Evolutionary conservation across 2,113 vertebrate species (phyloP), one percentile per base, ranked within the genome.

Genomic region (Falcunculus frontatus): DNA sequence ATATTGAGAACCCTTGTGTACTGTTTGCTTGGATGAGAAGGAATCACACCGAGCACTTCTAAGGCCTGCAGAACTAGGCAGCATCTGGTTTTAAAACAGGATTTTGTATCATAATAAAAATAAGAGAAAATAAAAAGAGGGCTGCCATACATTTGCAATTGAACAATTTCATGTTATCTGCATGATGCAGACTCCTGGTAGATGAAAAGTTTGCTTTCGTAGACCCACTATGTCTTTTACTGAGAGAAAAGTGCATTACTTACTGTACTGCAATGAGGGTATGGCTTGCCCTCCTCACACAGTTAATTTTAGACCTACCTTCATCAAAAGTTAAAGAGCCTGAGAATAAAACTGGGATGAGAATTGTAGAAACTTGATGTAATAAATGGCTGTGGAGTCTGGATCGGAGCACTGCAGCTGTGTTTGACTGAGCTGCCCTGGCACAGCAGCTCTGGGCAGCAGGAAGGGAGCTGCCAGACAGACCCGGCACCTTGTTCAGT

Each of bases 401-500:
- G 41, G 20, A n/a, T 9, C 1, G 0, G 19, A 46, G 26, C 2
- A 1, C 19, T 3, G 4, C 56, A 42, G 53, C 32, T 2, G 1
- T 22, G 53, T 68, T 52, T 88, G 79, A 65, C 33, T 76, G 77
- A 62, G 17, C 64, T 62, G 56, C 56, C 42, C 47, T 74, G 60
- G 60, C 59, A 44, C 27, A 41, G 29, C 50, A 57, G 55, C 55
- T 16, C 22, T 75, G 50, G 82, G 30, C 16, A 21, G 35, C 1
- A 0, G 2, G 18, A 60, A 33, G 26, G 64, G 57, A 30, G 37
- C 18, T 74, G 62, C n/a, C 22, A 76, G 57, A 47, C 53, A 56
- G 65, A 76, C 18, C 41, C 59, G 23, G 12, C 59, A 32, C 30
- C 20, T 53, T 53, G 13, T 46, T 60, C 23, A 44, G 3, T 16